A percentile compares a stretch with the other conserved stretches of the same genome.
Conservation (phyloP, 1,140 invertebrate species). For the Batillaria attramentaria region DNA sequence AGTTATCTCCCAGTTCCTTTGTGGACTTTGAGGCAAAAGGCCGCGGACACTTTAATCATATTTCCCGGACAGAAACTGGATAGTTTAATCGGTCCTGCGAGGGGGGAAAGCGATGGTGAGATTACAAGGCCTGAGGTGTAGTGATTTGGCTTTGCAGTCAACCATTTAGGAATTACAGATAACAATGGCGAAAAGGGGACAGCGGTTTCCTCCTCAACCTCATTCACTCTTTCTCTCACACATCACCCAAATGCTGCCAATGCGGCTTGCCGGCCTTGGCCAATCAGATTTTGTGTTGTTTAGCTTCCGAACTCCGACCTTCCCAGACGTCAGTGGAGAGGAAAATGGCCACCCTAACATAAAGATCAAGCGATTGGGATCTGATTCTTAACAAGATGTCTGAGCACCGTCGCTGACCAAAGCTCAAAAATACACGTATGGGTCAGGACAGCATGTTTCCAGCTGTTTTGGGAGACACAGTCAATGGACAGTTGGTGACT, state of each 20-base stretch:
- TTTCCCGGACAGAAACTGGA: conserved; percentile 8
- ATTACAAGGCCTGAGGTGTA: not conserved
- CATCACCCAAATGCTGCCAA: not conserved
- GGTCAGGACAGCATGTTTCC: too few relatives aligned
- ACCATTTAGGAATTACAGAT: not conserved
- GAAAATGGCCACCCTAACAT: too few relatives aligned
- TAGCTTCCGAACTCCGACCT: too few relatives aligned
- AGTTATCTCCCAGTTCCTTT: not conserved
- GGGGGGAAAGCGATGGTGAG: not conserved
- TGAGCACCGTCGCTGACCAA: too few relatives aligned
- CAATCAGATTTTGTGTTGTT: too few relatives aligned
- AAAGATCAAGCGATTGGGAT: too few relatives aligned
- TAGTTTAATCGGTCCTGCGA: conserved; percentile 9
- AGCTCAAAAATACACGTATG: too few relatives aligned
- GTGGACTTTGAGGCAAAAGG: conserved; percentile 11
- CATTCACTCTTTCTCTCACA: not conserved
- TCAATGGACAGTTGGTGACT: too few relatives aligned
- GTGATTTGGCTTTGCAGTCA: conserved; percentile 19
- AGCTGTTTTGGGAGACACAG: too few relatives aligned
- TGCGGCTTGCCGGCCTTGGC: too few relatives aligned
- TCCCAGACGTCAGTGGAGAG: too few relatives aligned
- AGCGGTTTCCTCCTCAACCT: not conserved
- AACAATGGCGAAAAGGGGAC: not conserved
- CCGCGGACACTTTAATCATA: conserved; percentile 24
- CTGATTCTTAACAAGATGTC: too few relatives aligned